Evolutionary conservation across 2,888 invertebrate species (phyloP), one percentile per base, ranked within the genome.

Genomic region (Heliconius hortense): DNA sequence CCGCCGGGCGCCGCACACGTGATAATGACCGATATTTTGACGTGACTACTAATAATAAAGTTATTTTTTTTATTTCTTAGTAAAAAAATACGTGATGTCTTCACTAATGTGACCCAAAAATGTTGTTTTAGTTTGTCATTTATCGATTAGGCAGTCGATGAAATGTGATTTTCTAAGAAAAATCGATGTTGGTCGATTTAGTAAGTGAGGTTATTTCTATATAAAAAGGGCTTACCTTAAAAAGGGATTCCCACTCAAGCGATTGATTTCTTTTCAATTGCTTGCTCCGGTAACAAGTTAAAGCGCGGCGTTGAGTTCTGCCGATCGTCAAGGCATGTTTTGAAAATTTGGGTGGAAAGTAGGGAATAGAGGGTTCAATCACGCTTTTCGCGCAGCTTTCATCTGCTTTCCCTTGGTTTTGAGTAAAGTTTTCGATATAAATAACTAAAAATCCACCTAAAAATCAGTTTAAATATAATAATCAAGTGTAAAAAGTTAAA

Each of bases 21-120:
- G 63, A 63, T 63, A 63, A 63, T 63, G 63, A 63, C 35, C n/a
- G 11, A 63, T 63, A 63, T 63, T 63, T 63, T 63, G 63, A 63
- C 63, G n/a, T 31, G 62, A 28, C 62, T 28, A 28, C 62, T 31
- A 62, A 62, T 62, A 62, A 62, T 62, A 31, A 62, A 28, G 10
- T 15, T 10, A n/a, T n/a, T 8, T 63, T 26, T 63, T 31, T 63
- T 35, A n/a, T 35, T 60, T 60, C 60, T 26, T 26, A 26, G 60
- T 26, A 60, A 60, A 60, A n/a, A 60, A 60, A 60, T 26, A 15
- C 13, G 26, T 26, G 26, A 59, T 59, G n/a, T 59, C 11, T 59
- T 59, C 13, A 24, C 59, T 63, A 63, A 63, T 63, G 31, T 31
- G 31, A 63, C 21, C 11, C 35, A 18, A 63, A 28, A 18, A 63